A percentile compares a stretch with the other conserved stretches of the same genome.
phyloP scores from a whole-genome alignment of 2,113 vertebrate genomes.

The Leptobrachium ailaonicum region DNA sequence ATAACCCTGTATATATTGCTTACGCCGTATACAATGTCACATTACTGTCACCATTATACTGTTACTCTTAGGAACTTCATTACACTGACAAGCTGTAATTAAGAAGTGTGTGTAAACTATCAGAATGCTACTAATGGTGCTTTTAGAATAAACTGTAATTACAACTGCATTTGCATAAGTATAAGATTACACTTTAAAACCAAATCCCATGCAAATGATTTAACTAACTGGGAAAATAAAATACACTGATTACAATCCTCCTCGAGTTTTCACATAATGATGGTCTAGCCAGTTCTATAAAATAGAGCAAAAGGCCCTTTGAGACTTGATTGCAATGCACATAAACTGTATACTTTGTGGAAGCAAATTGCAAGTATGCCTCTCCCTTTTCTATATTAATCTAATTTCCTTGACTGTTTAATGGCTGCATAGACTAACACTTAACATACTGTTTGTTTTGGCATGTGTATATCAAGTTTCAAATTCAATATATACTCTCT shows the following conservation, averaged over 20 bases:
- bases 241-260: constrained; percentile 4
- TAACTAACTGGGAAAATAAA: background rate
- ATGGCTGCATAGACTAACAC: too few species aligned
- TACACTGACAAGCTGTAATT: constrained; percentile 28
- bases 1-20: background rate
- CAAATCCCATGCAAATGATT: constrained; percentile 12
- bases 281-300: background rate
- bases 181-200: constrained; percentile 37
- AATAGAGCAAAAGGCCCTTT: background rate
- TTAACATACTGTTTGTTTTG: too few species aligned
- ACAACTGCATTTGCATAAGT: constrained; percentile 38
- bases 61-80: constrained; percentile 7
- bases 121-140: constrained; percentile 40
- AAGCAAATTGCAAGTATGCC: background rate
- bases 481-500: too few species aligned
- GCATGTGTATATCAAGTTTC: too few species aligned
- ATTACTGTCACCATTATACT: constrained; percentile 8
- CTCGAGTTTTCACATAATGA: background rate
- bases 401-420: too few species aligned
- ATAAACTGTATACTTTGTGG: background rate
- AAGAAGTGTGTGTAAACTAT: constrained; percentile 37
- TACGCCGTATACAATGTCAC: constrained; percentile 8
- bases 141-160: constrained; percentile 44
- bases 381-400: too few species aligned
- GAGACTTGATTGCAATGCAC: background rate